These are phyloP conservation scores for Eubasilissa regina DNA, from an alignment of 1,140 invertebrate genomes.

Conservation along the genomic window DNA sequence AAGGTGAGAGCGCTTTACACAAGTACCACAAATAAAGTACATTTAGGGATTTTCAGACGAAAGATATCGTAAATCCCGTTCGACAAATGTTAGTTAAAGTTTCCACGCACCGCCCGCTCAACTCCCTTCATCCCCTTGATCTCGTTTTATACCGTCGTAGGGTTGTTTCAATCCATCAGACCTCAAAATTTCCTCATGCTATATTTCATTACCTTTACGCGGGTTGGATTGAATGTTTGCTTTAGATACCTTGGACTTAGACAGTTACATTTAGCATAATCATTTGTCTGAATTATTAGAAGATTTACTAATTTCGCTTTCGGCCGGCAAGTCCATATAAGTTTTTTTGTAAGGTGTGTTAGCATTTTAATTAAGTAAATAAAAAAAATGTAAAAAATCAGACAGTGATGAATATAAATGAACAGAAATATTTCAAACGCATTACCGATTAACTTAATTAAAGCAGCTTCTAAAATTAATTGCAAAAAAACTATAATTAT, in stretches of 20 bases:
- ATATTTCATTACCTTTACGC: not conserved
- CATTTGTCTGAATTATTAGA: not conserved
- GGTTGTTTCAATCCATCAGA: not conserved
- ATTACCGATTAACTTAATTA: no score
- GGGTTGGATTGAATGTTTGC: not conserved
- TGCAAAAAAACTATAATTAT: no score
- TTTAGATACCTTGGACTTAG: not conserved
- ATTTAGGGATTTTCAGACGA: no score
- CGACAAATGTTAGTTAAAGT: slow-evolving; percentile 5
- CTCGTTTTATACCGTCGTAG: not conserved
- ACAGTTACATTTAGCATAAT: not conserved
- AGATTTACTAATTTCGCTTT: not conserved
- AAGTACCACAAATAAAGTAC: no score
- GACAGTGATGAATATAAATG: no score
- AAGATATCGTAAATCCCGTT: slow-evolving; percentile 11
- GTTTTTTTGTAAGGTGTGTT: not conserved
- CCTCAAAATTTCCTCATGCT: not conserved
- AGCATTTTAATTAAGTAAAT: no score
- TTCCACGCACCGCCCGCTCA: not conserved
- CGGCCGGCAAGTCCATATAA: not conserved
- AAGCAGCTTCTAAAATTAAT: no score
- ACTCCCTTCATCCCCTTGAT: not conserved
- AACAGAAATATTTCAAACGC: no score
- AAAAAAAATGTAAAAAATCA: no score
- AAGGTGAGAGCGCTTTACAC: no score